These are phyloP conservation scores for Takifugu bimaculatus DNA, from an alignment of 2,113 vertebrate species.

Conservation along the genomic window DNA sequence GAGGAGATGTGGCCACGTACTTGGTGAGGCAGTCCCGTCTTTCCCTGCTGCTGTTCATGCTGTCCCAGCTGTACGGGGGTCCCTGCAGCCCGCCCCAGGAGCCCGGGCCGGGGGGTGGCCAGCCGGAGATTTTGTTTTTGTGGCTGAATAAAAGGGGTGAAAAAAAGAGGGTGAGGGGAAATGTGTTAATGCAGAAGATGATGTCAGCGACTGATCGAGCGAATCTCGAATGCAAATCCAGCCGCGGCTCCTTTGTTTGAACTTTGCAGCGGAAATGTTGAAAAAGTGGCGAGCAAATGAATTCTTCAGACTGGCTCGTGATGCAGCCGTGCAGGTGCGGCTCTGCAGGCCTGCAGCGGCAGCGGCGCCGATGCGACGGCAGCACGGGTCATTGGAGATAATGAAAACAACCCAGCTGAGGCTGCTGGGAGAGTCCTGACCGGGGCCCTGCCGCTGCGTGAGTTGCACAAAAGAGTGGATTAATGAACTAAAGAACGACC, in stretches of 20 bases:
- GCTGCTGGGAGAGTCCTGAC: neutral
- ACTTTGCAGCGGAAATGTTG: no score
- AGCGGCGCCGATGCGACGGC: constrained; percentile 13
- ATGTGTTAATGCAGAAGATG: neutral
- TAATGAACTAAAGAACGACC: neutral
- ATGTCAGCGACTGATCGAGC: no score
- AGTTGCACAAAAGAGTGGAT: neutral
- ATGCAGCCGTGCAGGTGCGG: constrained; percentile 4
- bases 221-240: neutral
- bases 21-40: constrained; percentile 85
- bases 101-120: constrained; percentile 85
- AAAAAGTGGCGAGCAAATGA: no score
- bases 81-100: constrained; percentile 90
- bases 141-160: constrained; percentile 74
- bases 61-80: constrained; percentile 91
- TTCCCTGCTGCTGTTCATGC: constrained; percentile 84
- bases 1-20: constrained; percentile 64
- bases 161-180: neutral
- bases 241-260: no score
- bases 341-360: constrained; percentile 13
- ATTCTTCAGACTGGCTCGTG: constrained; percentile 11
- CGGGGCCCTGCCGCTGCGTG: neutral
- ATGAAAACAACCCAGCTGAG: constrained; percentile 26
- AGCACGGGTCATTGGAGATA: constrained; percentile 35
- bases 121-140: constrained; percentile 90